A percentile compares a stretch with the other conserved stretches of the same genome.
phyloP scores from a whole-genome alignment of 2,888 invertebrate species.

The Eilema sororculum region DNA sequence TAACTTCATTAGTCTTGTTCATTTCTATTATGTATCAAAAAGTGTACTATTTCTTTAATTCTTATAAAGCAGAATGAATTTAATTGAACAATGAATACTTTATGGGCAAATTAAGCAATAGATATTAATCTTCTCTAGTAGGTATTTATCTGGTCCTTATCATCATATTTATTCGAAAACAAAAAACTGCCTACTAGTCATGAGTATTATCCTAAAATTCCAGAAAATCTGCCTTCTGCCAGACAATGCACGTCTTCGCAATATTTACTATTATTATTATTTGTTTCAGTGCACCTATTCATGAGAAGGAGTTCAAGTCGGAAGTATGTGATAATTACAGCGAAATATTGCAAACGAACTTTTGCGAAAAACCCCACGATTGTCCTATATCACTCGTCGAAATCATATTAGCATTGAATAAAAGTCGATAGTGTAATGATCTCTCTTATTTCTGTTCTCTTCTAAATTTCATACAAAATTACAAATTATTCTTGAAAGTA shows the following conservation, averaged over 20 bases:
- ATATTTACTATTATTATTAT: background rate
- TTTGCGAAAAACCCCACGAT: slow-evolving; percentile 67
- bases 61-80: too few species aligned
- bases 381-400: slow-evolving; percentile 76
- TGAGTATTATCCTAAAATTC: background rate
- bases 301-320: slow-evolving; percentile 68
- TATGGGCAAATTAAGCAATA: too few species aligned
- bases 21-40: too few species aligned
- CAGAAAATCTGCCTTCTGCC: background rate
- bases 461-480: too few species aligned
- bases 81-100: too few species aligned
- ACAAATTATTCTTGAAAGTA: background rate
- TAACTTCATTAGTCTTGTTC: too few species aligned
- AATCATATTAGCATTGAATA: slow-evolving; percentile 67
- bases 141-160: background rate
- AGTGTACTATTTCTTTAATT: too few species aligned
- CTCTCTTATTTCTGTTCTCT: too few species aligned
- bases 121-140: background rate
- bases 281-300: slow-evolving; percentile 69
- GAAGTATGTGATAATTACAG: slow-evolving; percentile 67
- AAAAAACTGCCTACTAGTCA: too few species aligned
- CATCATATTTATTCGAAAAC: too few species aligned
- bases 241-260: too few species aligned
- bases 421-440: slow-evolving; percentile 46
- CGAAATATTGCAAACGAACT: slow-evolving; percentile 65